Percentiles rank a stretch among this genome's conserved stretches.
These are phyloP conservation scores for Caenorhabditis tropicalis DNA, from an alignment of 1,140 invertebrate species.

Conservation along the genomic window DNA sequence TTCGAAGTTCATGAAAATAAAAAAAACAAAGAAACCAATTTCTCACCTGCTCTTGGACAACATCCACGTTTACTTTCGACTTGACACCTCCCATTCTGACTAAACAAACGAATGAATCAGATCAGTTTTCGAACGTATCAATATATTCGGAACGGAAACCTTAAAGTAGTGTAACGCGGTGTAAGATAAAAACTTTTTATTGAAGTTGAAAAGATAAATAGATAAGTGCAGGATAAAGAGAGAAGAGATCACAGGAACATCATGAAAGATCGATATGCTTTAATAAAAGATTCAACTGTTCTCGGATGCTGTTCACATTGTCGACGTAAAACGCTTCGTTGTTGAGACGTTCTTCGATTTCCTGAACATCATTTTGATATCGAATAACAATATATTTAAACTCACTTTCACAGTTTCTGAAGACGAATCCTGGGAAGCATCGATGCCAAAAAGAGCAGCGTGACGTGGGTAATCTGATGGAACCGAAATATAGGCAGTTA, in stretches of 20 bases:
- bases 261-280: slow-evolving; percentile 30
- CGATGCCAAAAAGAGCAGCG: neutral
- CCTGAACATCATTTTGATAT: neutral
- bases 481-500: neutral
- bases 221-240: neutral
- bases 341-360: slow-evolving; percentile 30
- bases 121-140: too few relatives aligned
- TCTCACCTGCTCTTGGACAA: slow-evolving; percentile 48
- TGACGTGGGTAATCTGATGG: slow-evolving; percentile 14
- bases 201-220: neutral
- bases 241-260: neutral
- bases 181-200: neutral
- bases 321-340: neutral
- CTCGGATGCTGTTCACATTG: neutral
- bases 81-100: slow-evolving; percentile 46
- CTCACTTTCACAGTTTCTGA: neutral
- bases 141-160: too few relatives aligned
- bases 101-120: neutral
- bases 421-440: neutral
- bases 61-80: slow-evolving; percentile 51
- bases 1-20: neutral
- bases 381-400: neutral
- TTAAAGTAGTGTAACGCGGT: too few relatives aligned
- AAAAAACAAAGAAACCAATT: neutral
- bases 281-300: neutral